Conservation (phyloP, 2,113 vertebrate species). For the Aptenodytes patagonicus region DNA sequence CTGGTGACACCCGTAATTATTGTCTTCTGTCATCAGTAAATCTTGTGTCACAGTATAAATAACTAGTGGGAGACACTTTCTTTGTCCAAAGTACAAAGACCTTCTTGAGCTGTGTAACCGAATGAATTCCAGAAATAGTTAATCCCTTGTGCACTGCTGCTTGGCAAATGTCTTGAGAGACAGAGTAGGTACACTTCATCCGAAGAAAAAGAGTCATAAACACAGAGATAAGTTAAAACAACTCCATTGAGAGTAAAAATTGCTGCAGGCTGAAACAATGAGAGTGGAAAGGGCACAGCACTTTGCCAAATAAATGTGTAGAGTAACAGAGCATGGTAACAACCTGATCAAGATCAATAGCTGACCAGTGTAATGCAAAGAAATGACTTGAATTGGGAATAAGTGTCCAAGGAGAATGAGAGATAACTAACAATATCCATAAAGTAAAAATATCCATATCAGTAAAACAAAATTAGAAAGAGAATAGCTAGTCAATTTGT, state of each 20-base stretch:
- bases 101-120: not conserved
- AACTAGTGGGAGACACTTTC: not conserved
- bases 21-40: not conserved
- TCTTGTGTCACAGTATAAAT: not conserved
- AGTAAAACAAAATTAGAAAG: not conserved
- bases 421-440: not conserved
- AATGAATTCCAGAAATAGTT: constrained; percentile 7
- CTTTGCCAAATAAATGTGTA: not conserved
- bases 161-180: not conserved
- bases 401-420: not conserved
- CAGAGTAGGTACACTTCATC: not conserved
- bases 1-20: not conserved
- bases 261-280: not conserved
- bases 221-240: not conserved
- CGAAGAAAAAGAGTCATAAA: not conserved
- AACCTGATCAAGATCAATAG: not conserved
- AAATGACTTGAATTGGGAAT: not conserved
- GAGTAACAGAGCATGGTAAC: not conserved
- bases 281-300: not conserved
- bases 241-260: not conserved
- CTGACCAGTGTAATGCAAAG: not conserved
- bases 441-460: not conserved
- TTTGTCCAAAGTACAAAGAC: not conserved
- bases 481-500: not conserved
- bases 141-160: not conserved